Conservation (phyloP, 2,888 invertebrate species). For the Sesia apiformis region DNA sequence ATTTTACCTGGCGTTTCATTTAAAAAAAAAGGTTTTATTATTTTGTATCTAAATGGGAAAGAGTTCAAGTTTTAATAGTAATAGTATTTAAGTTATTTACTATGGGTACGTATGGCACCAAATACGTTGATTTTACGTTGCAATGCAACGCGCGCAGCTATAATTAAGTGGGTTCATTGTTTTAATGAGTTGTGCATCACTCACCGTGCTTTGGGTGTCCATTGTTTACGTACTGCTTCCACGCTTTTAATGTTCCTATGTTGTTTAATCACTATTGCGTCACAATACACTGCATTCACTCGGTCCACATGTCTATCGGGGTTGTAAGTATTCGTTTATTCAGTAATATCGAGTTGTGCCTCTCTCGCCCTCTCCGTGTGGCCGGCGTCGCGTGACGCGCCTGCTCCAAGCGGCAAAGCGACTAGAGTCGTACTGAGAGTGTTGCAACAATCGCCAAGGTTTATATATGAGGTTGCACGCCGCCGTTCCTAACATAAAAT, state of each 20-base stretch:
- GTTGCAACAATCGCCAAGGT: slow-evolving; percentile 66
- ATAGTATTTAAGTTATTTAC: no score
- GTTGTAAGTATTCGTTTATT: slow-evolving; percentile 29
- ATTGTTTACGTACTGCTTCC: slow-evolving; percentile 44
- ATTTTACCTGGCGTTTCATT: no score
- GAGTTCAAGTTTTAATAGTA: no score
- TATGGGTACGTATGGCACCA: no score
- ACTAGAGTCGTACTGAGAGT: slow-evolving; percentile 75
- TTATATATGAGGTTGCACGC: slow-evolving; percentile 67
- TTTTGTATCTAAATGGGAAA: no score
- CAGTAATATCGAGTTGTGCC: slow-evolving; percentile 20
- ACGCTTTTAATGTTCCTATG: slow-evolving; percentile 21
- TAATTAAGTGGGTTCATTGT: not conserved
- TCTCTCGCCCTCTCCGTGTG: slow-evolving; percentile 75
- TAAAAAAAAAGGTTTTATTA: no score
- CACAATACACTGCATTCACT: slow-evolving; percentile 71
- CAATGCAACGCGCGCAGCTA: not conserved
- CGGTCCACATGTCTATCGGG: slow-evolving; percentile 57
- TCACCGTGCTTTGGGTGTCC: slow-evolving; percentile 66
- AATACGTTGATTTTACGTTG: no score
- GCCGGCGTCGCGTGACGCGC: slow-evolving; percentile 60
- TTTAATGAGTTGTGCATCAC: slow-evolving; percentile 23
- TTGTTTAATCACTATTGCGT: slow-evolving; percentile 53
- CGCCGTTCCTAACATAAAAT: slow-evolving; percentile 19
- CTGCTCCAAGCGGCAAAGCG: slow-evolving; percentile 74